Base-by-base conservation (phyloP, 92 coral and sea anemone genomes). In the Parazoanthus atlanticus region DNA sequence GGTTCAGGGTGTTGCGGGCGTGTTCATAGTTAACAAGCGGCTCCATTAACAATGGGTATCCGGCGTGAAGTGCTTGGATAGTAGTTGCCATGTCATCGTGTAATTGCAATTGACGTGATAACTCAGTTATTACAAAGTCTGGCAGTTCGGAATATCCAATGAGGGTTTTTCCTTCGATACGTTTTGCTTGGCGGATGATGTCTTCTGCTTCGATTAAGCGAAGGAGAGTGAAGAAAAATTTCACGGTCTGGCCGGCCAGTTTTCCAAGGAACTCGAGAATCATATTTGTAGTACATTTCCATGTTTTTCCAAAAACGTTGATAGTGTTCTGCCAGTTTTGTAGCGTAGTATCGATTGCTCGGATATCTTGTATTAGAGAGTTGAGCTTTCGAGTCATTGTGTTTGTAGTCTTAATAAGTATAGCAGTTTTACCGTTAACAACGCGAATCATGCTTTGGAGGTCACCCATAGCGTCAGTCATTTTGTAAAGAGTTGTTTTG, bases 181-280 rank as follows among this genome's bases (percentile, higher is more conserved):
- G 81, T 81, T 81, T 58, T 30, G 31, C 30, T 61, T 81, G 72
- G 0, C 73, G 28, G 15, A 81, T 76, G 3, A 76, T 76, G 40
- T 76, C 30, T 74, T 74, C 78, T 8, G 78, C 78, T 74, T 74
- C 78, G 32, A 81, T 31, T 17, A 81, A 12, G 13, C 74, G 36
- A 17, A 81, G 49, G 17, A 81, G 31, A 1, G 85, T 81, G 85
- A 81, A 81, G 21, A 81, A 81, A 74, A 81, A 19, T 12, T 81
- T 64, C 46, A 32, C 46, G 0, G 47, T 80, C 40, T 65, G 49
- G 25, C 74, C 46, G 21, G 66, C 74, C 6, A 66, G 70, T 72
- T 89, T 89, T n/a, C 89, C 90, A 7, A 90, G 56, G 32, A 89
- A 92, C 43, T 85, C 86, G 16, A 89, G 28, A 25, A 40, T 19